Base-by-base conservation (phyloP, 2,113 vertebrate genomes). In the Macquaria australasica region DNA sequence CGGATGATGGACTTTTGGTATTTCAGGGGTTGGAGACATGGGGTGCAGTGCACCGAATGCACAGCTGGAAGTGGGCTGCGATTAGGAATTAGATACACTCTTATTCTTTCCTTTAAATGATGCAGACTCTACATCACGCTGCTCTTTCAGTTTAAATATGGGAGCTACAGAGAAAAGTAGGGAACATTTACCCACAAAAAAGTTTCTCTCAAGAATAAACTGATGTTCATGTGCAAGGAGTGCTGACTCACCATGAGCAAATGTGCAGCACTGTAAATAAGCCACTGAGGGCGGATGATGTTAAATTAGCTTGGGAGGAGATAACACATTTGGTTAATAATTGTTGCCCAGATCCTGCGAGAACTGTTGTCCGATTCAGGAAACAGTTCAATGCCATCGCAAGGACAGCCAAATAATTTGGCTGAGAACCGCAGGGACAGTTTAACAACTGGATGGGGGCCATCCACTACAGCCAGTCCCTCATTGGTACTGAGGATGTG, bases 301-400 rank as follows among this genome's bases (percentile, higher is more conserved):
- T 77, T 79, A 83, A 89, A 91, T 84, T 88, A 77, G 70, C 83
- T 71, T 60, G 59, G 84, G 86, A 85, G 48, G 73, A 80, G 81
- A 92, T 91, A 89, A 89, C 79, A 76, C 78, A 67, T 88, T 81
- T 74, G 83, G 79, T 87, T 88, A 62, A 89, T 91, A 90, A 87
- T 89, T 85, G 81, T 79, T 84, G 82, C 74, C 70, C 55, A 8
- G 73, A 55, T 91, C 91, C 77, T 88, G 5, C 6, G 77, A 89
- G 83, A 58, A 90, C 77, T 66, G 71, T 79, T 87, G 85, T 75
- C 83, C n/a, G 59, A 37, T 53, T 34, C 53, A 80, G 79, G 81
- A 87, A 84, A 82, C 68, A 34, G 60, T 84, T 91, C 81, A 90
- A 84, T 91, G 89, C 64, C 90, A 85, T 81, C 55, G 63, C 81